These are phyloP conservation scores for Drosophila testacea DNA, from an alignment of 2,888 invertebrate genomes.

Conservation along the genomic window DNA sequence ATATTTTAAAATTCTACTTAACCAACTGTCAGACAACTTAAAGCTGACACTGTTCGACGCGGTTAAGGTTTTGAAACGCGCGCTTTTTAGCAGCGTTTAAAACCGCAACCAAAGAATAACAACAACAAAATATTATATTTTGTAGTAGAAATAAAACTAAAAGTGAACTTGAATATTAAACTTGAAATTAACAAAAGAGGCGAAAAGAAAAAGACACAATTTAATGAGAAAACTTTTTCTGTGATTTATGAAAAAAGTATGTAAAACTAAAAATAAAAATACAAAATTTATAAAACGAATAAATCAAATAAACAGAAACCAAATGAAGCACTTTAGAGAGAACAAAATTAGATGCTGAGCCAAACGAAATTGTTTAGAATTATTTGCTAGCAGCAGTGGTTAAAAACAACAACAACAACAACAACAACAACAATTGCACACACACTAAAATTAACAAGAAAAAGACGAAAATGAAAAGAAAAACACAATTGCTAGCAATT, in stretches of 20 bases:
- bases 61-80: slow-evolving; percentile 29
- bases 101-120: slow-evolving; percentile 32
- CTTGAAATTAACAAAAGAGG: slow-evolving; percentile 22
- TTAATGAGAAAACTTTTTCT: slow-evolving; percentile 77
- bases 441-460: slow-evolving; percentile 19
- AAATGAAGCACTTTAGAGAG: slow-evolving; percentile 59
- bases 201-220: slow-evolving; percentile 36
- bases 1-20: slow-evolving; percentile 29
- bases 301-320: slow-evolving; percentile 28
- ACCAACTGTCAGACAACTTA: slow-evolving; percentile 25
- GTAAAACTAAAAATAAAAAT: slow-evolving; percentile 51
- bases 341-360: slow-evolving; percentile 53
- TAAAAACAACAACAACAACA: neutral
- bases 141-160: slow-evolving; percentile 52
- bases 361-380: slow-evolving; percentile 58
- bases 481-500: slow-evolving; percentile 23
- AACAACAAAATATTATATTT: slow-evolving; percentile 58
- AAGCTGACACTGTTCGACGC: slow-evolving; percentile 37
- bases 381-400: slow-evolving; percentile 55
- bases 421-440: slow-evolving; percentile 33
- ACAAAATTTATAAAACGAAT: slow-evolving; percentile 13
- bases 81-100: slow-evolving; percentile 60
- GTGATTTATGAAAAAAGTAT: slow-evolving; percentile 78
- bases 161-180: slow-evolving; percentile 39
- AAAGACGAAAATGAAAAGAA: slow-evolving; percentile 7